These are phyloP conservation scores for Meandrina meandrites DNA, from an alignment of 92 coral and sea anemone genomes.

Conservation along the genomic window DNA sequence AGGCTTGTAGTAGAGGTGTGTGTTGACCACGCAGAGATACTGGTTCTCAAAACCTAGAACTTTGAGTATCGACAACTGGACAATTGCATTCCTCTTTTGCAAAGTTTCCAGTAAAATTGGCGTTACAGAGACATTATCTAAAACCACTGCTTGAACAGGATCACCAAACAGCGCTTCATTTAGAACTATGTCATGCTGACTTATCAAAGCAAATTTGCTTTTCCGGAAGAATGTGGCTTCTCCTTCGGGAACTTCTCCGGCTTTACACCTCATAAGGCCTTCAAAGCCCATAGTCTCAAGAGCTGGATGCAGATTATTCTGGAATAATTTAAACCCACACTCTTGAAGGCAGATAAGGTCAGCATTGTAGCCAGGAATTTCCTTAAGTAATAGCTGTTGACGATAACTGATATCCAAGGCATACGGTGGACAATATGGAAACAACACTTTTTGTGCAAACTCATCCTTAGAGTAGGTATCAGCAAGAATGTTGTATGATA, in stretches of 20 bases:
- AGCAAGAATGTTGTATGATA: conserved; percentile 92
- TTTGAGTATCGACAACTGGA: conserved; percentile 71
- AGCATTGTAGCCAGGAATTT: conserved; percentile 89
- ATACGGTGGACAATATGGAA: conserved; percentile 90
- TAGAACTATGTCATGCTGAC: conserved; percentile 68
- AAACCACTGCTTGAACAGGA: conserved; percentile 58
- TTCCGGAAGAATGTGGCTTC: conserved; percentile 80
- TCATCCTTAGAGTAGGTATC: conserved; percentile 85
- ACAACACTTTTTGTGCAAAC: conserved; percentile 69
- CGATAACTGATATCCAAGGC: conserved; percentile 89
- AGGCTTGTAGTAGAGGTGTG: conserved; percentile 88
- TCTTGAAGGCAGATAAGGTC: conserved; percentile 95
- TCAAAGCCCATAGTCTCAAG: conserved; percentile 74
- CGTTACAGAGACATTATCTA: conserved; percentile 64
- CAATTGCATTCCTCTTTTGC: conserved; percentile 73
- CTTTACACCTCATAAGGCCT: conserved; percentile 78
- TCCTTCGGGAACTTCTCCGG: conserved; percentile 92
- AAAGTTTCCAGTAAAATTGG: conserved; percentile 70
- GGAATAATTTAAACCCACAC: conserved; percentile 76
- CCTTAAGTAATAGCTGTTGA: conserved; percentile 85
- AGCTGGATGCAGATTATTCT: conserved; percentile 70
- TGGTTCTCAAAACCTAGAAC: conserved; percentile 38
- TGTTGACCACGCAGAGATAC: conserved; percentile 81
- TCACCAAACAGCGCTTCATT: conserved; percentile 69
- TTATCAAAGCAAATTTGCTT: conserved; percentile 75